Conservation (phyloP, 2,797 vertebrate genomes). For the Linurgus olivaceus region DNA sequence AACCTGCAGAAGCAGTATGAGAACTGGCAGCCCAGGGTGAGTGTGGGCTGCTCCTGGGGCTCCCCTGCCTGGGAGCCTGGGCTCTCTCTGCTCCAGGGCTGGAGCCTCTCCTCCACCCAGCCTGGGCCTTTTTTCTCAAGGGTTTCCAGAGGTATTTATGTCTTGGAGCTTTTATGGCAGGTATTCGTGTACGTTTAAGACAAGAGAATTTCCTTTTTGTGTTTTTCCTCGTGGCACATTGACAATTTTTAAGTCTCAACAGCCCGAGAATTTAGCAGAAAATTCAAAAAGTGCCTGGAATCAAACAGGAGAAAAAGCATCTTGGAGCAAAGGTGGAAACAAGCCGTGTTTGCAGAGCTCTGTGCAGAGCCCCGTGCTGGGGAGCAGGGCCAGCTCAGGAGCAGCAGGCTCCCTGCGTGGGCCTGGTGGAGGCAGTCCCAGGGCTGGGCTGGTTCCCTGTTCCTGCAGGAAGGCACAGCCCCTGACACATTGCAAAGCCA, state of each 20-base stretch:
- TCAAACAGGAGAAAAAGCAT: not conserved
- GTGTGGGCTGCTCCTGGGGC: slow-evolving; percentile 69
- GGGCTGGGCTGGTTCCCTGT: slow-evolving; percentile 16
- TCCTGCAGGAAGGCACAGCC: slow-evolving; percentile 43
- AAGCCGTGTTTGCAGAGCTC: not conserved
- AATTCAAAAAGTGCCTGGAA: not conserved
- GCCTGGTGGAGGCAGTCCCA: slow-evolving; percentile 1
- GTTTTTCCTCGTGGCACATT: not conserved
- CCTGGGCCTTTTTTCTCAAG: not conserved
- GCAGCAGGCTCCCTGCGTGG: not conserved
- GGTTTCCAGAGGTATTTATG: not conserved
- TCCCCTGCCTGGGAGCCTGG: not conserved
- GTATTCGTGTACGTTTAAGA: not conserved
- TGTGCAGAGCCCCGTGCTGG: not conserved
- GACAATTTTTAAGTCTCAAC: not conserved
- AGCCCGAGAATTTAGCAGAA: not conserved
- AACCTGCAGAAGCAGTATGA: slow-evolving; percentile 99
- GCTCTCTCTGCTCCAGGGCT: not conserved
- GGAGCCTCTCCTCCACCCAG: rapidly evolving
- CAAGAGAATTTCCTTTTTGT: not conserved
- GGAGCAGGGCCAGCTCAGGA: not conserved
- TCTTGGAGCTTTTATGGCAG: rapidly evolving
- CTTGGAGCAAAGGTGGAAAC: not conserved
- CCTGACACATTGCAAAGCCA: slow-evolving; percentile 55
- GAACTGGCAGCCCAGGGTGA: slow-evolving; percentile 97